Base-by-base conservation (phyloP, 2,113 vertebrate species). In the Syngnathus typhle region DNA sequence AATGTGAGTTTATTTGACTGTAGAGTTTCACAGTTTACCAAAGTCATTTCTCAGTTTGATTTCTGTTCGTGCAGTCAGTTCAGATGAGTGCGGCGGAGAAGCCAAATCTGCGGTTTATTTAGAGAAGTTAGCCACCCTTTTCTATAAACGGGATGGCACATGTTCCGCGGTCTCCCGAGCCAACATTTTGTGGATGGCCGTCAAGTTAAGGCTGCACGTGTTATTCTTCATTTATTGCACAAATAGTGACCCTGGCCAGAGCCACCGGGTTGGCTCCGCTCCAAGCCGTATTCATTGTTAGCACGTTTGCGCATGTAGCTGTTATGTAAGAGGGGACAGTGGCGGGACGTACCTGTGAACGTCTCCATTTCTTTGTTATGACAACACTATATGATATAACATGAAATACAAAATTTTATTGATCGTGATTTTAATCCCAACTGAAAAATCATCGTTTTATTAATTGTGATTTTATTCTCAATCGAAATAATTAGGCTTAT, bases 91-190 rank as follows among this genome's bases (percentile, higher is more conserved):
- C 39, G 73, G 74, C 71, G 83, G 78, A 74, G 82, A 72, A 72
- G 74, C 71, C 74, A 79, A 77, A 78, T 81, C 72, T 82, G 82
- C 77, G 87, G 84, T 88, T 76, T 74, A 77, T 78, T 83, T 87
- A 77, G 74, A 87, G 84, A 86, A 80, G 74, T 77, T 64, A 80
- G 80, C 82, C 76, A n/a, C 81, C 73, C 56, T 78, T 77, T 64
- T 70, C 77, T 70, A 83, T 77, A 74, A 80, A 68, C 77, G 47
- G 47, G 54, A 37, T 62, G 39, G 70, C 75, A 81, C 69, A 76
- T 79, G 81, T 73, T 80, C 69, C 60, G 51, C 52, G 64, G 77
- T 75, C 77, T 73, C 76, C 70, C 64, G 74, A 75, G 61, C 64
- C 71, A 77, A 12, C 71, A 72, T 58, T 58, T 58, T 36, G 55